Percentiles rank a stretch among this genome's conserved stretches.
These are phyloP conservation scores for Nasonia longicornis DNA, from an alignment of 1,140 invertebrate genomes.

Conservation along the genomic window DNA sequence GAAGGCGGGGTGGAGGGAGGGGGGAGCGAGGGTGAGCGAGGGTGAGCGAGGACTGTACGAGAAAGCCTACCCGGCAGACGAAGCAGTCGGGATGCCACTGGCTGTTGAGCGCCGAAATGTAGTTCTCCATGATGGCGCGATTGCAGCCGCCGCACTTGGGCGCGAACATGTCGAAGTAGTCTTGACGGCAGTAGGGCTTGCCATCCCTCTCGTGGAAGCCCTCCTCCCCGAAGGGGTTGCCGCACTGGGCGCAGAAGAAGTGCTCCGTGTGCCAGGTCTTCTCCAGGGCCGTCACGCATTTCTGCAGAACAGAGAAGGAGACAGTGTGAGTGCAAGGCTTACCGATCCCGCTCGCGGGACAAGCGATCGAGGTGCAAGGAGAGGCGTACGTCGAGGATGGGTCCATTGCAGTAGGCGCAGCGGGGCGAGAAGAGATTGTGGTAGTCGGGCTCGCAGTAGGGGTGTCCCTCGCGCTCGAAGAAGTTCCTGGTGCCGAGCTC, in stretches of 20 bases:
- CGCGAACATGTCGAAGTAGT: constrained; percentile 99
- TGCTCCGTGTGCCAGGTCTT: constrained; percentile 99
- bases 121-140: constrained; percentile 98
- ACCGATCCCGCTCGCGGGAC: neutral
- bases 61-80: constrained; percentile 92
- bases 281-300: constrained; percentile 98
- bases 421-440: constrained; percentile 98
- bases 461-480: constrained; percentile 95
- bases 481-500: constrained; percentile 98
- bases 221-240: constrained; percentile 96
- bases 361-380: neutral
- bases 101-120: constrained; percentile 96
- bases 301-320: constrained; percentile 73
- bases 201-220: constrained; percentile 95
- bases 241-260: constrained; percentile 99
- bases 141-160: constrained; percentile 98
- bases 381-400: constrained; percentile 92
- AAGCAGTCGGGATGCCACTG: constrained; percentile 99
- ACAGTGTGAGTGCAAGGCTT: too few relatives aligned
- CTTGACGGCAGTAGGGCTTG: constrained; percentile 93
- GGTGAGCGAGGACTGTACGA: neutral
- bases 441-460: constrained; percentile 98
- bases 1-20: neutral
- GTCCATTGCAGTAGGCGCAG: constrained; percentile 98
- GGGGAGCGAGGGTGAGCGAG: neutral